Evolutionary conservation across 2,113 vertebrate species (phyloP), one percentile per base, ranked within the genome.

Genomic region (zebrafish (Danio rerio)): DNA sequence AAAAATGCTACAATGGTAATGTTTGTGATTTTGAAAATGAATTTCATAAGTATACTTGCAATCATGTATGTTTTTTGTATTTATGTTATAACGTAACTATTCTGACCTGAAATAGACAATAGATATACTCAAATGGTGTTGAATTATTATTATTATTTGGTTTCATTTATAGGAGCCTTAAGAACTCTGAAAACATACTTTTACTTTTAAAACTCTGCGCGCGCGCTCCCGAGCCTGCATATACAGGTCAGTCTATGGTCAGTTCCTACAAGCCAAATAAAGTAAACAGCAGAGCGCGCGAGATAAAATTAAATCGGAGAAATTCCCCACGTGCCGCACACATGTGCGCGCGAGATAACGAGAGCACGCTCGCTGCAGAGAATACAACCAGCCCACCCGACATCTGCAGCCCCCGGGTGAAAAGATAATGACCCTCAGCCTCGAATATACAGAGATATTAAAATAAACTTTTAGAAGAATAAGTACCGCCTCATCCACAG

Each of bases 231-330:
- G 13, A 2, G 45, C 6, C 47, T 49, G 20, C 31, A 52, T 87
- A 71, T 85, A 58, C n/a, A 80, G 79, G 82, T 79, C 83, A 43
- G 15, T 16, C 76, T 70, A 13, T 69, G 77, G 81, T 62, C 81
- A 47, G 42, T 18, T 56, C 49, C 40, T 15, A 13, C 6, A 21
- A 20, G 45, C 84, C 84, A 86, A 86, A 85, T 87, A 89, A 85
- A 86, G 78, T 53, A 69, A 82, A n/a, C 21, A 9, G 45, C 50
- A 71, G 70, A 72, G 68, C 42, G 18, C n/a, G 18, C 7, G 43
- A 85, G 84, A 86, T 89, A 82, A 85, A 86, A 80, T 82, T 86
- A 85, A 82, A 77, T 77, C 59, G 47, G 49, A 43, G 43, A 13
- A n/a, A 10, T 63, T 18, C 50, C 47, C 71, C 16, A 31, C 31